These are phyloP conservation scores for Ferdinandea cuprea DNA, from an alignment of 2,888 invertebrate genomes.

Conservation along the genomic window DNA sequence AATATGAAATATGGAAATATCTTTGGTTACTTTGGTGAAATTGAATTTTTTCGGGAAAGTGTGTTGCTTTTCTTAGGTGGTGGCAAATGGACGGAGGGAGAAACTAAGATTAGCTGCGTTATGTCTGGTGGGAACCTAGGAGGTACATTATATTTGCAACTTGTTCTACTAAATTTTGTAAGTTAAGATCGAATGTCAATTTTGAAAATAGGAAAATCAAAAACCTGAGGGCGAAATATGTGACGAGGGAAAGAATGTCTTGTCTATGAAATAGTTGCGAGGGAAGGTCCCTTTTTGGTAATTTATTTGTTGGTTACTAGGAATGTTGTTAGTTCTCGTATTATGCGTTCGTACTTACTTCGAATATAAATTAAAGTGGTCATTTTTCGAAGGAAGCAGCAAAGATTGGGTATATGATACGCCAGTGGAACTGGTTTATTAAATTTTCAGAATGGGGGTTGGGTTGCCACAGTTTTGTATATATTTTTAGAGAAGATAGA, in stretches of 20 bases:
- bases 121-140: neutral
- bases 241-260: neutral
- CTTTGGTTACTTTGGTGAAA: conserved; percentile 40
- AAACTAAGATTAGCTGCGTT: no score
- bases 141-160: conserved; percentile 20
- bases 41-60: conserved; percentile 32
- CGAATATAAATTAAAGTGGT: no score
- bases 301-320: neutral
- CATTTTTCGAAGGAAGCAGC: no score
- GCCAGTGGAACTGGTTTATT: no score
- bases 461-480: no score
- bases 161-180: conserved; percentile 30
- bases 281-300: neutral
- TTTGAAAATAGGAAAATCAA: conserved; percentile 11
- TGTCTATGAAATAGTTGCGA: neutral
- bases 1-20: conserved; percentile 60
- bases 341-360: no score
- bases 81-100: no score
- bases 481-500: no score
- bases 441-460: no score
- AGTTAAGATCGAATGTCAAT: conserved; percentile 53
- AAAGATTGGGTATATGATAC: no score
- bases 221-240: conserved; percentile 5
- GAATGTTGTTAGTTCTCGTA: no score
- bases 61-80: neutral